Percentiles rank a stretch among this genome's conserved stretches.
phyloP scores from a whole-genome alignment of 2,113 vertebrate genomes.

The Tiliqua scincoides region DNA sequence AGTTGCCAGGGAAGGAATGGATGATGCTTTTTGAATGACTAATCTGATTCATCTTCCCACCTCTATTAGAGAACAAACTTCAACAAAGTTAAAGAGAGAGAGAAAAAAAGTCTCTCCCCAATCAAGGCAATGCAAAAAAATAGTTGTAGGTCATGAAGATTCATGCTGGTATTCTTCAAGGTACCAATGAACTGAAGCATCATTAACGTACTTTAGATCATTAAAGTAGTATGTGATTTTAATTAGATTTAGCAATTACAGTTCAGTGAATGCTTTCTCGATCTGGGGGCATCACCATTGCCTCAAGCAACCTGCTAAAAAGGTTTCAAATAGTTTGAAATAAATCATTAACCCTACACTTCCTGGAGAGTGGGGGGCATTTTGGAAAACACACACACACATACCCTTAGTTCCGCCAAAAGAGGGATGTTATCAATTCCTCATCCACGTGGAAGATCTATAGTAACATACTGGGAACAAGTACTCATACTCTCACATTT shows the following conservation, averaged over 20 bases:
- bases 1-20: slow-evolving; percentile 58
- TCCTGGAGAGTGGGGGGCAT: background rate
- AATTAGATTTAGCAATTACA: slow-evolving; percentile 40
- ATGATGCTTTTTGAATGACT: slow-evolving; percentile 52
- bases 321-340: slow-evolving; percentile 12
- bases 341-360: background rate
- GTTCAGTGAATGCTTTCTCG: slow-evolving; percentile 7
- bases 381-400: background rate
- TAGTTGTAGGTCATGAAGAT: background rate
- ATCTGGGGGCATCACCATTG: background rate
- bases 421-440: no score
- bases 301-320: slow-evolving; percentile 15
- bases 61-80: background rate
- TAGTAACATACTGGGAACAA: no score
- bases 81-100: accelerated
- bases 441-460: no score
- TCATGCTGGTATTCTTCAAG: slow-evolving; percentile 18
- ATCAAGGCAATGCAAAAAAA: slow-evolving; percentile 4
- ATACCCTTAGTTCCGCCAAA: background rate
- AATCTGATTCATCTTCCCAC: slow-evolving; percentile 39
- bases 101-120: background rate
- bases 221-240: slow-evolving; percentile 33
- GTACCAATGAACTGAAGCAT: slow-evolving; percentile 26
- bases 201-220: slow-evolving; percentile 32
- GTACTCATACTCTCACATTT: background rate